These are phyloP conservation scores for Panagrolaimus sp. DNA, from an alignment of 1,140 invertebrate genomes.

Conservation along the genomic window DNA sequence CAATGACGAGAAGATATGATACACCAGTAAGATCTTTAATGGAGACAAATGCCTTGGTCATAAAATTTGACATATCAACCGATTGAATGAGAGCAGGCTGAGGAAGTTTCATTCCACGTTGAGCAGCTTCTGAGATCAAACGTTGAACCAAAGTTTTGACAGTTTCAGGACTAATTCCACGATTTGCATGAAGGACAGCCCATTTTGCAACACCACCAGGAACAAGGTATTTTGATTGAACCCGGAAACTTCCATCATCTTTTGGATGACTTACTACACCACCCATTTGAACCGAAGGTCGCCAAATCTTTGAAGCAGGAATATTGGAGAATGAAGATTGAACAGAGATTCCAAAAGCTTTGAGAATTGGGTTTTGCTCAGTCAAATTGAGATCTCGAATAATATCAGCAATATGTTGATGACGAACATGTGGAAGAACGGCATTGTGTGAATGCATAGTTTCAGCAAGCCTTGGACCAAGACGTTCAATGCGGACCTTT, in stretches of 20 bases:
- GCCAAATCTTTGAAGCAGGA: neutral
- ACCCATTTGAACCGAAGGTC: neutral
- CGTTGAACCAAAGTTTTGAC: neutral
- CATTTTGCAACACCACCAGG: neutral
- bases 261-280: neutral
- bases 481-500: neutral
- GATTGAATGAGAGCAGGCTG: neutral
- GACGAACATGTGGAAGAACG: neutral
- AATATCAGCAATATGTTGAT: neutral
- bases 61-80: neutral
- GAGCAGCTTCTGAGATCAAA: neutral
- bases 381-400: neutral
- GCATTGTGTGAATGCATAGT: neutral
- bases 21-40: neutral
- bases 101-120: neutral
- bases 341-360: neutral
- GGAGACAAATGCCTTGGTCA: neutral
- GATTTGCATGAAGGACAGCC: neutral
- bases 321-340: neutral
- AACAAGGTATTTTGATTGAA: neutral
- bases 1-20: neutral
- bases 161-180: neutral
- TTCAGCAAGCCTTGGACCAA: neutral
- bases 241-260: neutral
- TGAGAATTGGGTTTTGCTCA: neutral